phyloP scores from a whole-genome alignment of 2,113 vertebrate genomes.

The Chaetura pelagica region DNA sequence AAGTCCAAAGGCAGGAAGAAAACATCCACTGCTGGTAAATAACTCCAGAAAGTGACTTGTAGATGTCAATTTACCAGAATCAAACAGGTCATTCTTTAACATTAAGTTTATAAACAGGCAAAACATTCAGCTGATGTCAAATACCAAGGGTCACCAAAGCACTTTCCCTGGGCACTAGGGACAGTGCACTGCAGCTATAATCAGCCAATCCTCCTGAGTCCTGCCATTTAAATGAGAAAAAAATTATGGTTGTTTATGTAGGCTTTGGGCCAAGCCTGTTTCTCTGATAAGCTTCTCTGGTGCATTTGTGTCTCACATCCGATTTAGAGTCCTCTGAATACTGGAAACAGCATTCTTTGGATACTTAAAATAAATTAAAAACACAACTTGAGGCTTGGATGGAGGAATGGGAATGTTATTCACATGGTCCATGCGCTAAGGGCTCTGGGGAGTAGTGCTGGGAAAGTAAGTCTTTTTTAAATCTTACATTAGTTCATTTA shows the following conservation, averaged over 20 bases:
- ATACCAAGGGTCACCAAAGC: slow-evolving; percentile 28
- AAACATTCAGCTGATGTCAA: slow-evolving; percentile 7
- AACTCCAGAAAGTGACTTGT: not conserved
- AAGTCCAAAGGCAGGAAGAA: not conserved
- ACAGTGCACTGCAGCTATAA: slow-evolving; percentile 14
- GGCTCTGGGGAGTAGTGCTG: slow-evolving; percentile 38
- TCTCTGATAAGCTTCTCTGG: slow-evolving; percentile 79
- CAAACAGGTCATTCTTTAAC: not conserved
- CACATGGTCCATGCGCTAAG: slow-evolving; percentile 38
- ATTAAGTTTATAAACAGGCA: not conserved
- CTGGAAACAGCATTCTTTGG: slow-evolving; percentile 84
- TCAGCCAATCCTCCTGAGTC: not conserved
- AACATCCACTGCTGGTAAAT: not conserved
- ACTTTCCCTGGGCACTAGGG: slow-evolving; percentile 32
- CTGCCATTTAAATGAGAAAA: slow-evolving; percentile 21
- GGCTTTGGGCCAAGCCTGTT: slow-evolving; percentile 62
- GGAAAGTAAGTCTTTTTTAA: slow-evolving; percentile 29
- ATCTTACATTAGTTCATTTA: not conserved
- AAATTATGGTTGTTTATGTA: slow-evolving; percentile 63
- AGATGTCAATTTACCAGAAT: slow-evolving; percentile 6
- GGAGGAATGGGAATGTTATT: slow-evolving; percentile 61
- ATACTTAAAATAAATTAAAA: slow-evolving; percentile 88
- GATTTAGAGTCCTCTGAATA: slow-evolving; percentile 78
- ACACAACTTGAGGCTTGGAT: slow-evolving; percentile 83
- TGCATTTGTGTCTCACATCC: slow-evolving; percentile 76